phyloP scores from a whole-genome alignment of 2,113 vertebrate species.

The Acinonyx jubatus region DNA sequence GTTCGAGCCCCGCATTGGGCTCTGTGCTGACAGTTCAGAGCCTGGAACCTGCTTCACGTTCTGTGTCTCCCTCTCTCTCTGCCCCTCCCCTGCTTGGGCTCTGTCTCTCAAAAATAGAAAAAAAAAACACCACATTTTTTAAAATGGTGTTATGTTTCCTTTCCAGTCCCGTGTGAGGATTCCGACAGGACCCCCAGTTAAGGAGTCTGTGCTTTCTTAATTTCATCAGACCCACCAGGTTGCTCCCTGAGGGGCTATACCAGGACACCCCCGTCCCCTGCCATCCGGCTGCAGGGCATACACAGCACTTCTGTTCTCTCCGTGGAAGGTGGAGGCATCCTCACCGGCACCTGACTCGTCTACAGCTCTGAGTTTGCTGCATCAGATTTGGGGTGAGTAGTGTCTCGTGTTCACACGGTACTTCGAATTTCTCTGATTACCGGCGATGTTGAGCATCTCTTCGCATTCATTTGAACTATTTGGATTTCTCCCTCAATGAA shows the following conservation, averaged over 20 bases:
- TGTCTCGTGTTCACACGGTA: fast-evolving
- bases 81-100: too few relatives aligned
- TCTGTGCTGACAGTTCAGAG: too few relatives aligned
- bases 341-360: not conserved
- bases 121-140: too few relatives aligned
- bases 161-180: fast-evolving
- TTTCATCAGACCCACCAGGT: not conserved
- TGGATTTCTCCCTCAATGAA: not conserved
- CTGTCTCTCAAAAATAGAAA: too few relatives aligned
- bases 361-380: not conserved
- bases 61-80: too few relatives aligned
- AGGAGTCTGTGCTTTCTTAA: fast-evolving
- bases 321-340: too few relatives aligned
- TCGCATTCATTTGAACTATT: not conserved
- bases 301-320: fast-evolving
- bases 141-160: fast-evolving
- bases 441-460: not conserved
- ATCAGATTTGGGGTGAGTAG: not conserved
- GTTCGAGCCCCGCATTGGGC: too few relatives aligned
- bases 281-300: not conserved
- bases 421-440: not conserved
- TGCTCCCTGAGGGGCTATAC: not conserved
- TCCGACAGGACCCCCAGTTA: fast-evolving
- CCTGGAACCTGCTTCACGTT: too few relatives aligned
- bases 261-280: not conserved